Conservation (phyloP, 1,140 invertebrate genomes). For the Bombus sylvicola region DNA sequence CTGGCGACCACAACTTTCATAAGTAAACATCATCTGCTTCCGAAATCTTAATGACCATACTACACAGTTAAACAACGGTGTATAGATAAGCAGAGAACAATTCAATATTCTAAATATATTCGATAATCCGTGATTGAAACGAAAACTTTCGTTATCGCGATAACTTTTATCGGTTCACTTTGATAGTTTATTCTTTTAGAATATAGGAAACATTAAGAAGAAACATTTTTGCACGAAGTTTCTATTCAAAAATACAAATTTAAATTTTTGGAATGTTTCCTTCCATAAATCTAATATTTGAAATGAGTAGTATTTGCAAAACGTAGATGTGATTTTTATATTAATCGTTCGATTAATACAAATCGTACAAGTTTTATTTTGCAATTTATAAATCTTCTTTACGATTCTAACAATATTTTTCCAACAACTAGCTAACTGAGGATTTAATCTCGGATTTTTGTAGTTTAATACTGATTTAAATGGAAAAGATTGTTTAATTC, state of each 20-base stretch:
- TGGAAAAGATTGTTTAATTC: neutral
- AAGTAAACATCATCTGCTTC: neutral
- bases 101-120: neutral
- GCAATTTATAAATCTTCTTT: too few relatives aligned
- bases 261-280: neutral
- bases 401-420: neutral
- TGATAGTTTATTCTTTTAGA: neutral
- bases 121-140: too few relatives aligned
- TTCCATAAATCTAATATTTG: too few relatives aligned
- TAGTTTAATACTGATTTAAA: too few relatives aligned
- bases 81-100: neutral
- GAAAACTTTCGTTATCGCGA: neutral
- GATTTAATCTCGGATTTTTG: neutral
- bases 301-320: too few relatives aligned
- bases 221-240: neutral
- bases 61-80: neutral
- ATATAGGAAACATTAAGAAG: neutral
- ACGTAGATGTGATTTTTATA: too few relatives aligned
- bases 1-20: slow-evolving; percentile 1
- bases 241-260: neutral
- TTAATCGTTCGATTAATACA: too few relatives aligned
- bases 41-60: neutral
- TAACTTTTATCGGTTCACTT: neutral
- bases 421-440: neutral
- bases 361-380: too few relatives aligned